Evolutionary conservation across 2,113 vertebrate species (phyloP).

Genomic region (Peromyscus maniculatus): DNA sequence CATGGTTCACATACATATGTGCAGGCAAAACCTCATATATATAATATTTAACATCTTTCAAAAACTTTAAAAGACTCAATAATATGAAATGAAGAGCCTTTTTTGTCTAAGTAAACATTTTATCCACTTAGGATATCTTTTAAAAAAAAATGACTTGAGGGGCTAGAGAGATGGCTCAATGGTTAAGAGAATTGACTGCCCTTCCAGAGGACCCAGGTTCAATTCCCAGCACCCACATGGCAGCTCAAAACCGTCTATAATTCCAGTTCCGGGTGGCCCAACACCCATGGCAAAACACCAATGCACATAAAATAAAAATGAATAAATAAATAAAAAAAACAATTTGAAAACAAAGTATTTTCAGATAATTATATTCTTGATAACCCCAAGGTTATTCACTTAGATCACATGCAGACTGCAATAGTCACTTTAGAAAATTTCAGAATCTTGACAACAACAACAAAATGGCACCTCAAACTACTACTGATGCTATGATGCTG

Average conservation of each 20-base stretch:
- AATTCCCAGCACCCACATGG: not conserved
- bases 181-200: not conserved
- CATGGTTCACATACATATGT: not conserved
- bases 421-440: constrained; percentile 50
- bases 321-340: not conserved
- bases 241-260: not conserved
- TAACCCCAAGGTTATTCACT: constrained; percentile 25
- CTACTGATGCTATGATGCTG: not conserved
- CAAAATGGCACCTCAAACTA: constrained; percentile 25
- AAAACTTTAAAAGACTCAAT: not conserved
- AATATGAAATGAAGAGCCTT: not conserved
- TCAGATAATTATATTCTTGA: not conserved
- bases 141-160: constrained; percentile 19
- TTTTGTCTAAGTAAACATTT: constrained; percentile 51
- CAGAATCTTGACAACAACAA: constrained; percentile 50
- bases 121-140: constrained; percentile 30
- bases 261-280: not conserved
- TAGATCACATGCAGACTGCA: constrained; percentile 42
- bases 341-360: constrained; percentile 43
- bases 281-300: not conserved
- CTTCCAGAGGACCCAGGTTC: not conserved
- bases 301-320: not conserved
- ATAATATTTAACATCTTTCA: not conserved
- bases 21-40: not conserved
- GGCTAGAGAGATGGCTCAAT: not conserved